Evolutionary conservation across 1,140 invertebrate genomes (phyloP).

Genomic region (Microplitis demolitor): DNA sequence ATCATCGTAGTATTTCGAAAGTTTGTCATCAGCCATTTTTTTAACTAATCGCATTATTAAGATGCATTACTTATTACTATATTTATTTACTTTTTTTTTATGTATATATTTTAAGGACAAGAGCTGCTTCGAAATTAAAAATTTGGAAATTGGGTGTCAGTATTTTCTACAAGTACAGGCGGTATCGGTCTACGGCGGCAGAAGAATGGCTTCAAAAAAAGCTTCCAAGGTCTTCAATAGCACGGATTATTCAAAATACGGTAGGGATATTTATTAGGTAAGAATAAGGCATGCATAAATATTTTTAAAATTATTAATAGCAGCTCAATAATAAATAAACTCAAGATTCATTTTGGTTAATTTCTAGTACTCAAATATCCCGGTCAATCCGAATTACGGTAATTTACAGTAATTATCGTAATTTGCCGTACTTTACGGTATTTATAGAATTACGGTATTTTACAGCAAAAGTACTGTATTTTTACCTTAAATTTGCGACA

Average conservation of each 20-base stretch:
- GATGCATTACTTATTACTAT: too few species aligned
- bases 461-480: too few species aligned
- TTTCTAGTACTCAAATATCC: too few species aligned
- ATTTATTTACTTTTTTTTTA: neutral
- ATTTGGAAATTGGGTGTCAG: conserved; percentile 67
- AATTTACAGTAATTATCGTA: too few species aligned
- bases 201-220: conserved; percentile 70
- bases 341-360: too few species aligned
- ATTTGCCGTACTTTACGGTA: too few species aligned
- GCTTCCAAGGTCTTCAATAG: conserved; percentile 71
- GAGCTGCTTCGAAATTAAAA: conserved; percentile 64
- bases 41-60: neutral
- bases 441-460: too few species aligned
- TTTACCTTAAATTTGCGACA: too few species aligned
- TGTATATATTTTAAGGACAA: conserved; percentile 62
- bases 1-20: conserved; percentile 66
- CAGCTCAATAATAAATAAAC: too few species aligned
- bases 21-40: conserved; percentile 46
- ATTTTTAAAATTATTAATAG: too few species aligned
- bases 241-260: conserved; percentile 58
- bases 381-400: too few species aligned
- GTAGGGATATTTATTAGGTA: conserved; percentile 41
- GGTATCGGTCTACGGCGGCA: conserved; percentile 67
- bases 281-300: too few species aligned
- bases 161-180: conserved; percentile 77